Percentiles rank a stretch among this genome's conserved stretches.
Evolutionary conservation across 2,888 invertebrate genomes (phyloP).

Genomic region (Ophion costatus): DNA sequence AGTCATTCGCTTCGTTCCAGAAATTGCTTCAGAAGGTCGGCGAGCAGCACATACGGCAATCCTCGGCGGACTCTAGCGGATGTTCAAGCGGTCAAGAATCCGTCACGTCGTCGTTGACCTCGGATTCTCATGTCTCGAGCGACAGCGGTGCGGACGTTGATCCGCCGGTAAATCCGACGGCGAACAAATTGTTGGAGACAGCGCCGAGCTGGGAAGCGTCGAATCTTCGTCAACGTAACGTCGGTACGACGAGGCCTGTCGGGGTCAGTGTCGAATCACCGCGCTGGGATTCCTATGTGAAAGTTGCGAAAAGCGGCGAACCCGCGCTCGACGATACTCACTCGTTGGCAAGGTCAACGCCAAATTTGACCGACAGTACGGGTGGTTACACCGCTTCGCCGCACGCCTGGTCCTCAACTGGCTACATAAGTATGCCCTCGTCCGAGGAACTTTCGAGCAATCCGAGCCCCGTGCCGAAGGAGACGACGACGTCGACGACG

Average conservation of each 20-base stretch:
- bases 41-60: conserved; percentile 81
- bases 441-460: conserved; percentile 79
- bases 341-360: conserved; percentile 80
- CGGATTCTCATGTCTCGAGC: conserved; percentile 84
- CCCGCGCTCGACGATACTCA: conserved; percentile 74
- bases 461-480: conserved; percentile 79
- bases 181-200: conserved; percentile 77
- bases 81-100: conserved; percentile 86
- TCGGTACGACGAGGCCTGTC: conserved; percentile 71
- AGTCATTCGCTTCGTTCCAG: conserved; percentile 70
- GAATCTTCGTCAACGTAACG: conserved; percentile 80
- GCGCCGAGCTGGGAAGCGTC: conserved; percentile 79
- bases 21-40: conserved; percentile 81
- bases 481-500: conserved; percentile 72
- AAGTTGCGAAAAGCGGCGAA: conserved; percentile 77
- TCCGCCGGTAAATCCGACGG: conserved; percentile 73
- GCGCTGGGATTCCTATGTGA: conserved; percentile 80
- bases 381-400: conserved; percentile 77
- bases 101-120: conserved; percentile 85
- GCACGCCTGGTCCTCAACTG: conserved; percentile 79
- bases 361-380: conserved; percentile 79
- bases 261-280: conserved; percentile 69
- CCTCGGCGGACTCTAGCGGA: conserved; percentile 85
- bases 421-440: conserved; percentile 80
- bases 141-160: conserved; percentile 82